Conservation (phyloP, 2,797 vertebrate genomes). For the Malurus leucopterus region DNA sequence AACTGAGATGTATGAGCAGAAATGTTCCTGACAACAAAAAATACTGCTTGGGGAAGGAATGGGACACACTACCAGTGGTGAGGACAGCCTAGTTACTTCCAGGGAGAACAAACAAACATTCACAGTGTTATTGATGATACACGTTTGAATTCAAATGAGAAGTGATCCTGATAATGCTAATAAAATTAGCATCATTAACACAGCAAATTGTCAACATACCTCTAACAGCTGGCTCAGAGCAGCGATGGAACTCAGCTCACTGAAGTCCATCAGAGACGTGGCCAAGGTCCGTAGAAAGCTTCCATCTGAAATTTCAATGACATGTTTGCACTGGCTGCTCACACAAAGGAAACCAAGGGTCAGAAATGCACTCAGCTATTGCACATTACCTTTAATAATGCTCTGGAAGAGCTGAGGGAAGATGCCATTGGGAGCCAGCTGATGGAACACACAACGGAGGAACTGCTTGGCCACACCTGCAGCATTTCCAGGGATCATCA, state of each 20-base stretch:
- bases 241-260: slow-evolving; percentile 92
- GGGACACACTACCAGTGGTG: not conserved
- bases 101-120: not conserved
- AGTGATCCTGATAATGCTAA: not conserved
- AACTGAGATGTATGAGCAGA: not conserved
- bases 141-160: not conserved
- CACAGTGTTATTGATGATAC: not conserved
- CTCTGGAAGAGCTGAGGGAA: slow-evolving; percentile 97
- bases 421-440: slow-evolving; percentile 96
- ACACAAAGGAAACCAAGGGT: not conserved
- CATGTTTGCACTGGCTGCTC: not conserved
- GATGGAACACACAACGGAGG: slow-evolving; percentile 95
- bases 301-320: slow-evolving; percentile 80
- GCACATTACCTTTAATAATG: slow-evolving; percentile 90
- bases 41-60: not conserved
- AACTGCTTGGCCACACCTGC: slow-evolving; percentile 98
- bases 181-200: not conserved
- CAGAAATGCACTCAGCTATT: not conserved
- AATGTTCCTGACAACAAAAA: not conserved
- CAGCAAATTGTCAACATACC: slow-evolving; percentile 69
- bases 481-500: slow-evolving; percentile 97
- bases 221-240: slow-evolving; percentile 96
- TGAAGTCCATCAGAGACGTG: slow-evolving; percentile 92
- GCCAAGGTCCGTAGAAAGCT: slow-evolving; percentile 93
- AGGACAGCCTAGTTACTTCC: not conserved